Conservation (phyloP, 1,140 invertebrate species). For the Radopholus similis region DNA sequence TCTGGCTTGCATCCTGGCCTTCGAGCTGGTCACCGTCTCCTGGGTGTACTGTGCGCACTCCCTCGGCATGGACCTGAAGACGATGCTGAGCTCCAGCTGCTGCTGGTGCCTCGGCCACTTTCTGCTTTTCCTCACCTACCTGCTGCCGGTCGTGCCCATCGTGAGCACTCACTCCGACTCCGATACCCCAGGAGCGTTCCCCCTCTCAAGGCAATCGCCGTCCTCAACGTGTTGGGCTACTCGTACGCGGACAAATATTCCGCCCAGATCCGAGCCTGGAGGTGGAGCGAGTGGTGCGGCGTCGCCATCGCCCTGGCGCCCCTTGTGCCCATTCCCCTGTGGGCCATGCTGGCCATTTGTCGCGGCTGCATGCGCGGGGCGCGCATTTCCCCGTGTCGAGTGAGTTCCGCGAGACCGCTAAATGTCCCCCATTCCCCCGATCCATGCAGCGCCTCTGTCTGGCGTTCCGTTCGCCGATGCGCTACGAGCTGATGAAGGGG, state of each 20-base stretch:
- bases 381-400: slow-evolving; percentile 12
- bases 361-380: slow-evolving; percentile 37
- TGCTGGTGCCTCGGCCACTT: slow-evolving; percentile 57
- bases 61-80: slow-evolving; percentile 50
- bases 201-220: slow-evolving; percentile 41
- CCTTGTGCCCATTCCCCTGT: slow-evolving; percentile 54
- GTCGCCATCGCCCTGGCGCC: slow-evolving; percentile 49
- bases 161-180: slow-evolving; percentile 27
- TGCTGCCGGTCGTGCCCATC: slow-evolving; percentile 48
- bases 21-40: slow-evolving; percentile 49
- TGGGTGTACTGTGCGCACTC: slow-evolving; percentile 60
- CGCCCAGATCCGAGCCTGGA: slow-evolving; percentile 43
- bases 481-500: slow-evolving; percentile 40
- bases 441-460: slow-evolving; percentile 48
- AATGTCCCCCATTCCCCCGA: slow-evolving; percentile 14
- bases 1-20: slow-evolving; percentile 51
- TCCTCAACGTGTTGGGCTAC: slow-evolving; percentile 53
- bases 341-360: slow-evolving; percentile 39
- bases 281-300: slow-evolving; percentile 47
- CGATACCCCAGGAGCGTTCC: not conserved
- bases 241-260: slow-evolving; percentile 46
- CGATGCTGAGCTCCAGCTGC: slow-evolving; percentile 45
- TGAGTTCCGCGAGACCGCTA: too few species aligned
- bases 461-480: slow-evolving; percentile 48
- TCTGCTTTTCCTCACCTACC: slow-evolving; percentile 51